phyloP scores from a whole-genome alignment of 2,888 invertebrate genomes.

The Labia minor region DNA sequence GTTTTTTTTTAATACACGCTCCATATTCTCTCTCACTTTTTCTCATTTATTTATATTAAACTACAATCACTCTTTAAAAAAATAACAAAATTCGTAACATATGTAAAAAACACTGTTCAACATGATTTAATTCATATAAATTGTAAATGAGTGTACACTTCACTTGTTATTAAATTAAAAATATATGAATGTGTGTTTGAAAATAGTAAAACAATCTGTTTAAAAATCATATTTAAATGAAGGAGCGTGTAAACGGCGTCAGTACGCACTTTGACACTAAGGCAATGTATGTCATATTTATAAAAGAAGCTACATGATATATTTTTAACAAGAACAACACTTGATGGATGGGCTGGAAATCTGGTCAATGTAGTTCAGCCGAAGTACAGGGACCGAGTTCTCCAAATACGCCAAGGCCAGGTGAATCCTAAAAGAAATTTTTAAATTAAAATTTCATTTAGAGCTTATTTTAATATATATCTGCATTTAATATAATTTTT shows the following conservation, averaged over 20 bases:
- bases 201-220: background rate
- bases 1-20: background rate
- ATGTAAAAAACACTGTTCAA: background rate
- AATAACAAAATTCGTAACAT: background rate
- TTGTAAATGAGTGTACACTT: background rate
- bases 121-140: background rate
- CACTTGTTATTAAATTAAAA: background rate
- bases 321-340: conserved; percentile 3
- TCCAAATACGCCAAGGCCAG: conserved; percentile 16
- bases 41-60: background rate
- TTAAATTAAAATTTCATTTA: too few relatives aligned
- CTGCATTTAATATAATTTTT: too few relatives aligned
- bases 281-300: background rate
- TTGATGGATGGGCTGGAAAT: background rate
- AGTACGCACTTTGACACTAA: background rate
- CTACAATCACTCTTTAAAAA: background rate
- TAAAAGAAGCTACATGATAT: background rate
- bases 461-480: too few relatives aligned
- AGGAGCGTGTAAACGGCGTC: background rate
- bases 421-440: background rate
- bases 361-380: conserved; percentile 19
- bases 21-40: background rate
- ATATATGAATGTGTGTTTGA: background rate
- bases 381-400: conserved; percentile 26
- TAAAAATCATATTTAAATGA: background rate